Conservation (phyloP, 2,113 vertebrate genomes). For the Speoplatyrhinus poulsoni region DNA sequence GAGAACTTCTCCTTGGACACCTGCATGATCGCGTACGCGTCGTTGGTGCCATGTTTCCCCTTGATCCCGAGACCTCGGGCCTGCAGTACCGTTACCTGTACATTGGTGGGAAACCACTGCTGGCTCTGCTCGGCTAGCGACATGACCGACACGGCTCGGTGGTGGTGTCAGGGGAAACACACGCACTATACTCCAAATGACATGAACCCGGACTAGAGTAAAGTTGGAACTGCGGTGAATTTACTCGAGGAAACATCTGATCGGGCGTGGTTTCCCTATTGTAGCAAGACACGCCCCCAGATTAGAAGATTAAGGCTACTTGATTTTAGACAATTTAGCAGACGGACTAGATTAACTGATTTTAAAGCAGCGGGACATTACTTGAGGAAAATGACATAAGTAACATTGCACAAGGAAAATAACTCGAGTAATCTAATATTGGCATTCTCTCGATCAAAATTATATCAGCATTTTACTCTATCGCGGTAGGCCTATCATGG, state of each 20-base stretch:
- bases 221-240: not conserved
- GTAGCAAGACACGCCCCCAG: slow-evolving; percentile 38
- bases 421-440: too few relatives aligned
- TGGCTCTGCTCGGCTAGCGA: slow-evolving; percentile 73
- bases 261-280: slow-evolving; percentile 48
- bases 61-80: slow-evolving; percentile 84
- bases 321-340: not conserved
- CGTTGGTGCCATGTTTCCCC: slow-evolving; percentile 88
- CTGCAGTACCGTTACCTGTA: slow-evolving; percentile 89
- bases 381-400: not conserved
- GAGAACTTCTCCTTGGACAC: slow-evolving; percentile 89
- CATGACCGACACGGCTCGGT: slow-evolving; percentile 60
- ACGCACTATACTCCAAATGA: not conserved
- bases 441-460: too few relatives aligned
- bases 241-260: slow-evolving; percentile 59
- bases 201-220: not conserved
- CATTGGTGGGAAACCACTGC: slow-evolving; percentile 86
- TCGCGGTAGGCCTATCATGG: too few relatives aligned
- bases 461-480: too few relatives aligned
- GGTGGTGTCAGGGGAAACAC: not conserved
- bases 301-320: slow-evolving; percentile 26
- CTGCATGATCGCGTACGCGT: slow-evolving; percentile 90
- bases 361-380: not conserved
- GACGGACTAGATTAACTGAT: not conserved
- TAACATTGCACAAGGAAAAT: too few relatives aligned